Evolutionary conservation across 1,140 invertebrate species (phyloP), one percentile per base, ranked within the genome.

Genomic region (Sinella curviseta): DNA sequence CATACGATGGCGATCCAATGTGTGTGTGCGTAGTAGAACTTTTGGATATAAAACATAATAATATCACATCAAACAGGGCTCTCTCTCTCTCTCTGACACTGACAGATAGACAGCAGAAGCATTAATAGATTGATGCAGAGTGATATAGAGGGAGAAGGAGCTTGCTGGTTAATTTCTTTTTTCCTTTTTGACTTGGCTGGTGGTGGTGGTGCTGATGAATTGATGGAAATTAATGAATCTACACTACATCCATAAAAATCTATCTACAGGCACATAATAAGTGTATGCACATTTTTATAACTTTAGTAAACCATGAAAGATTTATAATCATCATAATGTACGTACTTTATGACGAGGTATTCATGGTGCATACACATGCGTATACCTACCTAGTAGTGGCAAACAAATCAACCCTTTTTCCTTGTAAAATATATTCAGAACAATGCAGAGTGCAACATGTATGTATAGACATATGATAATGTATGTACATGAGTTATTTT

Each of bases 141-240:
- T 20, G 39, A 48, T 48, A 48, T 20, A 48, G 39, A 12, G n/a
- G n/a, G n/a, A 8, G 20, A 48, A 48, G 39, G 39, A 48, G 39
- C 39, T 48, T 48, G 8, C 39, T 48, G 39, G 39, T 48, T 48
- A 48, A 48, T 48, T 48, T 48, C 39, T 48, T 60, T 17, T 60
- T 60, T 60, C 57, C 57, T 26, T 70, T 70, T 70, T 31, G 65
- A 70, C 65, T 60, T 70, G 65, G 31, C 28, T 70, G 39, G 8
- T 48, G 39, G 39, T 48, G 39, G 39, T 48, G 39, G 39, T 48
- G 39, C 39, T 48, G 65, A 70, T 70, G 65, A 70, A 70, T 70
- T 70, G 65, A 70, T 70, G 65, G 65, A 70, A 70, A 70, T 70
- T 70, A 70, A 70, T 70, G 65, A 70, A 70, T 70, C 16, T 26